Evolutionary conservation across 2,113 vertebrate species (phyloP), one percentile per base, ranked within the genome.

Genomic region (Miniopterus natalensis): DNA sequence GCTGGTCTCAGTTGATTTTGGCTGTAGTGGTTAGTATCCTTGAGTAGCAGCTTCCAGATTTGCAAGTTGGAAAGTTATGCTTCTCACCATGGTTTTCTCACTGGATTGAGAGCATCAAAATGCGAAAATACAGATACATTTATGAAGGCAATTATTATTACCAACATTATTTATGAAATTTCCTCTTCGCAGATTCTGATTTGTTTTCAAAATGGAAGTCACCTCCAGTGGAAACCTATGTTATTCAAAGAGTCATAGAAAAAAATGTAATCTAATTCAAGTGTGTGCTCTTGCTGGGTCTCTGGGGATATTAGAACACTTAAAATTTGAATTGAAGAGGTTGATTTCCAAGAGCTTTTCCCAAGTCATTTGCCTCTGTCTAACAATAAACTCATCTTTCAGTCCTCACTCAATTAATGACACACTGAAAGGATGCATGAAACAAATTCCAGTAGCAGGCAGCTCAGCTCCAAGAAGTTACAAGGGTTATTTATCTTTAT

Each of bases 401-500:
- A 80, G n/a, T 77, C 84, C 57, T 93, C 20, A 11, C 47, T 75
- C 42, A 36, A 63, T 88, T 92, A 96, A 90, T 85, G 90, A 85
- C 20, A 42, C 29, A n/a, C 71, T 23, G 65, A 55, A 92, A 95
- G 90, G 55, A 95, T 65, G 25, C 75, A 79, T 20, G 59, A 70
- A 92, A 83, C 75, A 93, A 87, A 90, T 91, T 94, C 73, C 14
- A 84, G 81, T 75, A 94, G 84, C 74, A 92, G 81, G 77, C 27
- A 75, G 61, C 53, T 90, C 61, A 78, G 70, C 81, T 96, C 77
- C 55, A 65, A 95, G 90, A 89, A 92, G 95, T 90, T 96, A 88
- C 65, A 88, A 93, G 84, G n/a, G 51, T 95, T 95, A 92, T 96
- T 97, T 95, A 96, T 97, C 81, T 96, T 95, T 95, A 92, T 83